Conservation (phyloP, 2,113 vertebrate genomes). For the Amphilophus citrinellus region DNA sequence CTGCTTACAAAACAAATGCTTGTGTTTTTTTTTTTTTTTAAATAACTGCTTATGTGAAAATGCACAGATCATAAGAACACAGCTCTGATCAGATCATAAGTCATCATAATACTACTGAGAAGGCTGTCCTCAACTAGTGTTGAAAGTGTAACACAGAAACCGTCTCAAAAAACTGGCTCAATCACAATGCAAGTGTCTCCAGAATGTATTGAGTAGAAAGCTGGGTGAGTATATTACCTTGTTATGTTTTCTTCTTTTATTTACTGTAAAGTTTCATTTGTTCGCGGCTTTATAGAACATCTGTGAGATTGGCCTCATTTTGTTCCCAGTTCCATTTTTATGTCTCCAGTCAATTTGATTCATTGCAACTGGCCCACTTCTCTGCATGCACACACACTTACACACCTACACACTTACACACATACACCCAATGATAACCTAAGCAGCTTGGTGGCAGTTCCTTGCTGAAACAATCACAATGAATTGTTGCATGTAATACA, state of each 20-base stretch:
- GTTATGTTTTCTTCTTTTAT: neutral
- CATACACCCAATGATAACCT: neutral
- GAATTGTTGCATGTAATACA: no score
- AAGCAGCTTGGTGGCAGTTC: neutral
- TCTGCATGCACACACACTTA: neutral
- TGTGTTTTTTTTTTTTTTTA: no score
- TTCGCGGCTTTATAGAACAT: constrained; percentile 3
- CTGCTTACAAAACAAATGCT: no score
- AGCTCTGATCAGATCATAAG: neutral
- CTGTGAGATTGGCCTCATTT: neutral
- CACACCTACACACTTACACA: neutral
- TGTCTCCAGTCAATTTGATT: neutral
- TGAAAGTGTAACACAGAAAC: neutral
- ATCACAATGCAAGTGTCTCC: no score
- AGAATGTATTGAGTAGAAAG: no score
- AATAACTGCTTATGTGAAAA: neutral
- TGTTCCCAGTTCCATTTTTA: neutral
- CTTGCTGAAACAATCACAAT: no score
- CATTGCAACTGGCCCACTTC: constrained; percentile 2
- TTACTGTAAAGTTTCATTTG: neutral
- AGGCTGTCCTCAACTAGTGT: neutral
- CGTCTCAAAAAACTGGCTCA: no score
- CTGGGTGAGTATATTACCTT: no score
- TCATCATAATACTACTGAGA: neutral
- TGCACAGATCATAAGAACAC: rapidly evolving